These are phyloP conservation scores for Rhinichthys klamathensis DNA, from an alignment of 2,113 vertebrate genomes.

Conservation along the genomic window DNA sequence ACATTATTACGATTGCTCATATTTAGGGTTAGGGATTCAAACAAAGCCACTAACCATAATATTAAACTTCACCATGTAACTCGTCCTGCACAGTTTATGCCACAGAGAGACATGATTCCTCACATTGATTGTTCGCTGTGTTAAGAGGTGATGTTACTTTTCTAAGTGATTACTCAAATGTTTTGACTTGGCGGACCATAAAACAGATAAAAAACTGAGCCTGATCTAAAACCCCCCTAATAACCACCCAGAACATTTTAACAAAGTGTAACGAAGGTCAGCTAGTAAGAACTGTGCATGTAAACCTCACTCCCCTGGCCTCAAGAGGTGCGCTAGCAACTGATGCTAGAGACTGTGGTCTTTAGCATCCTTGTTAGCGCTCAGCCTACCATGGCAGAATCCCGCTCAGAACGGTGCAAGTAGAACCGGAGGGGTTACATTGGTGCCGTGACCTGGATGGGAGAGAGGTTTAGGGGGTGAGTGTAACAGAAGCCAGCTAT, in stretches of 20 bases:
- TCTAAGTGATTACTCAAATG: neutral
- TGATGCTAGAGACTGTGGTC: too few species aligned
- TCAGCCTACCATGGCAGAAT: too few species aligned
- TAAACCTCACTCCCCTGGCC: too few species aligned
- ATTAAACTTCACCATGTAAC: neutral
- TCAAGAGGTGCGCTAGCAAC: too few species aligned
- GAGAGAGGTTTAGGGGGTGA: too few species aligned
- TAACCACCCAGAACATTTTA: neutral
- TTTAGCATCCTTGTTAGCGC: too few species aligned
- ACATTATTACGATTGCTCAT: neutral
- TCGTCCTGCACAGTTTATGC: neutral
- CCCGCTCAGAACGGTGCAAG: too few species aligned
- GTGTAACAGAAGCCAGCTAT: too few species aligned
- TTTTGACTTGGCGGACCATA: neutral
- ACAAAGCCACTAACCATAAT: neutral
- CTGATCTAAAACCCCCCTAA: neutral
- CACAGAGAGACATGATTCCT: neutral
- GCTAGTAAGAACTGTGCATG: too few species aligned
- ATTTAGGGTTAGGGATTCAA: neutral
- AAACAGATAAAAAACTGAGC: neutral
- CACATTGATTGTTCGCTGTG: neutral
- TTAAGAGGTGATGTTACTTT: neutral
- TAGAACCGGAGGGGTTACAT: too few species aligned
- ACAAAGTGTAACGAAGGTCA: neutral
- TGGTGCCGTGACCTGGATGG: too few species aligned